Base-by-base conservation (phyloP, 2,888 invertebrate genomes). In the Hemithea aestivaria region DNA sequence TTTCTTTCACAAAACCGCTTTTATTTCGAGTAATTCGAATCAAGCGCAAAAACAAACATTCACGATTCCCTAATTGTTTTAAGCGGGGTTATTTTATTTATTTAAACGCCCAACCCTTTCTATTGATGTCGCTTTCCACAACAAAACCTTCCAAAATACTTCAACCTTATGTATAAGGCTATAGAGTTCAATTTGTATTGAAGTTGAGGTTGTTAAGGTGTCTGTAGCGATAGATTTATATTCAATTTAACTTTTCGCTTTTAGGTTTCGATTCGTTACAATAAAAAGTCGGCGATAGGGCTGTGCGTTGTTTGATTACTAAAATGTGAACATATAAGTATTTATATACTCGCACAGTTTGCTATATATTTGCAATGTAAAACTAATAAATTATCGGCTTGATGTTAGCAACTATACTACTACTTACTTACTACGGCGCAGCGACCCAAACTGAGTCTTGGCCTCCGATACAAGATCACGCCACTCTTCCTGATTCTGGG, bases 21-120 rank as follows among this genome's bases (percentile, higher is more conserved):
- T 44, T 38, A 54, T 39, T 54, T 48, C 35, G 51, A 49, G 55
- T 56, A 40, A 34, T 54, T 48, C 35, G 51, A 49, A 56, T 56
- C 40, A 34, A 37, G 20, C 12, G 25, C 36, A 35, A 48, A 41
- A 56, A 62, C 56, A 53, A 51, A 48, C 46, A 45, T 48, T 40
- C 35, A 25, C 51, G 48, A 53, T 47, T 51, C 42, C 59, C 51
- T 72, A 71, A 70, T 70, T 69, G 64, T 62, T 54, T 47, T 44
- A 51, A 57, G 62, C 50, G 55, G 33, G 45, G 48, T 59, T 63
- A 58, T 68, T 67, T 67, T 66, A 66, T 70, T 66, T 69, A 68
- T 71, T 66, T 63, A 68, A 68, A 66, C 58, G 63, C 56, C 45
- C 54, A 49, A 56, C 55, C 58, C 62, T 58, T 61, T 61, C 46